These are phyloP conservation scores for Xenotilapia longispinis DNA, from an alignment of 2,113 vertebrate genomes.

Conservation along the genomic window DNA sequence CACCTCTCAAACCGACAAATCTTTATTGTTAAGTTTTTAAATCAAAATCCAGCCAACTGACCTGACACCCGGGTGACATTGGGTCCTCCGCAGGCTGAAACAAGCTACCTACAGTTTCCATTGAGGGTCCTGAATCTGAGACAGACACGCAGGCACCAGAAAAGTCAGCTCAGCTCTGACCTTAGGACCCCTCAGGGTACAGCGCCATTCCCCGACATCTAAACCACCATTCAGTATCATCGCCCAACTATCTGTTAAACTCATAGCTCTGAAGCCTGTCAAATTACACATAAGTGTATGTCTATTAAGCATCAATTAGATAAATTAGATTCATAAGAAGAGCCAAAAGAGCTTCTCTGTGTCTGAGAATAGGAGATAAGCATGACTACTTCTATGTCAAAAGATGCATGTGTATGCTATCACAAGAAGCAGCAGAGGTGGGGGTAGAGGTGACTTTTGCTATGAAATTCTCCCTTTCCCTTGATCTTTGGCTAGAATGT, in stretches of 20 bases:
- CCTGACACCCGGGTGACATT: background rate
- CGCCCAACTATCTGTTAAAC: background rate
- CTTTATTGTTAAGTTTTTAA: background rate
- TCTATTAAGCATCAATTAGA: background rate
- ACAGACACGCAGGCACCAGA: slow-evolving; percentile 44
- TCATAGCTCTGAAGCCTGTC: background rate
- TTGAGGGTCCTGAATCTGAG: background rate
- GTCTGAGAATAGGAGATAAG: background rate
- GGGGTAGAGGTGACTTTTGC: background rate
- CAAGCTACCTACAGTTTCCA: background rate
- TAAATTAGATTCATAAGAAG: background rate
- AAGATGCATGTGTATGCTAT: background rate
- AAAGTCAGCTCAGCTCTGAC: slow-evolving; percentile 18
- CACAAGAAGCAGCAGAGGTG: background rate
- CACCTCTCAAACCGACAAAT: background rate
- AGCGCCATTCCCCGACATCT: background rate
- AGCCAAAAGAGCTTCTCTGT: background rate
- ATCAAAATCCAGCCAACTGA: background rate
- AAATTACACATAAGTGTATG: background rate
- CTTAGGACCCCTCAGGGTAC: slow-evolving; percentile 29
- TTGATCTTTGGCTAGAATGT: background rate
- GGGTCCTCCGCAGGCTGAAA: background rate
- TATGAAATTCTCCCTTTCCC: background rate
- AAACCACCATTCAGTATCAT: background rate
- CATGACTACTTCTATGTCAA: background rate